Base-by-base conservation (phyloP, 2,797 vertebrate species). In the Peromyscus nudipes region DNA sequence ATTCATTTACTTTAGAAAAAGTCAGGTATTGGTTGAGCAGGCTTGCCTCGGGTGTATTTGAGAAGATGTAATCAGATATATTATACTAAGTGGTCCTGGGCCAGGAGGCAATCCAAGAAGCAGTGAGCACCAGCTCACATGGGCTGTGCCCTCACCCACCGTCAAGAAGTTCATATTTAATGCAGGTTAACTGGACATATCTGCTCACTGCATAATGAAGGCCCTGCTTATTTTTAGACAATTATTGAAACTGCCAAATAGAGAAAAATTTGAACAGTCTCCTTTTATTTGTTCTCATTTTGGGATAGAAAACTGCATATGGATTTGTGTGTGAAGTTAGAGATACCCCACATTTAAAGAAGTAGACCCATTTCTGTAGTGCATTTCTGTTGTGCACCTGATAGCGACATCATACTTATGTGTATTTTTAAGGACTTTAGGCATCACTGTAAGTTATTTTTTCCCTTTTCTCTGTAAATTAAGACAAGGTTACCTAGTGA, bases 391-490 rank as follows among this genome's bases (percentile, higher is more conserved):
- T 29, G 13, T 37, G 31, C 27, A 23, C n/a, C 62, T 91, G 13
- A 37, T 29, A 14, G 10, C 65, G 40, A 16, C 57, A 73, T 77
- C 57, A 49, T 40, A 69, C 49, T n/a, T 92, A 82, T 64, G 90
- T 88, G 34, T 77, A 21, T 82, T 81, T 57, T 89, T 73, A 89
- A 85, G 79, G 87, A 75, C 31, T 34, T 67, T 25, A 80, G 16
- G 46, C 23, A 21, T 55, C 19, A 46, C 27, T 65, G 43, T 75
- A 62, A 82, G 8, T 69, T 34, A 77, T 4, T 37, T 79, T 92
- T 86, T 57, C 31, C 14, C 13, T 81, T 86, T 94, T 52, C 40
- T 89, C 49, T 96, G 89, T 88, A 77, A 95, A 93, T 37, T 31
- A 89, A 43, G 34, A 84, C 0, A 23, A 77, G 19, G 43, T 95